Evolutionary conservation across 30 jellyfish, hydroid and myxozoan genomes (phyloP), one percentile per base, ranked within the genome.

Genomic region (Aurelia aurita complex sp. Pacific): DNA sequence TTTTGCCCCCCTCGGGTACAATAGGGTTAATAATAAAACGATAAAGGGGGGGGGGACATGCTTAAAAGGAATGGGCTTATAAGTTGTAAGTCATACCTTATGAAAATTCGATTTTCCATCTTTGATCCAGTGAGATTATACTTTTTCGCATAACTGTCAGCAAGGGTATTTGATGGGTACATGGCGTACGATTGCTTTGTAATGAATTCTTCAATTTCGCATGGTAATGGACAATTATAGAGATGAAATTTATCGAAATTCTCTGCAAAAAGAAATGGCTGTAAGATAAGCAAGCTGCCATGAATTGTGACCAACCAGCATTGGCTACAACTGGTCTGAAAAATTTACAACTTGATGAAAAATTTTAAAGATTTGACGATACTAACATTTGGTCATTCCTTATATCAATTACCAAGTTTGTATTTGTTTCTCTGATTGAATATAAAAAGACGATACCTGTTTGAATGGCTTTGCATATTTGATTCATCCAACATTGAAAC

Each of bases 191-290:
- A 91, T 36, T 72, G 29, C 17, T 87, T 68, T 40, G 91, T 92
- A 33, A n/a, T 79, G 77, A 78, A 91, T 43, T 96, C 73, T 34
- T 91, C 94, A 11, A 86, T 86, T 11, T 64, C 93, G 65, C 97
- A 91, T 42, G 96, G 96, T 29, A 91, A 51, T 18, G 97, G 97
- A 70, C 97, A 91, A 60, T 63, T 67, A 77, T 77, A 79, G 46
- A 62, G 32, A 55, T 85, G 74, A 6, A 64, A 63, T 33, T 63
- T 70, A 54, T 91, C 97, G 62, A 84, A 91, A 16, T 62, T 64
- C 74, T 69, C 97, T 91, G 86, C 34, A 82, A 82, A 69, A 51
- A 18, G 55, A 36, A 16, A 9, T 42, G 1, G 5, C 3, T 51
- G 33, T 15, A 36, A 71, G 33, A 71, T 71, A 11, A 9, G 12